Base-by-base conservation (phyloP, 2,113 vertebrate species). In the Scophthalmus maximus region DNA sequence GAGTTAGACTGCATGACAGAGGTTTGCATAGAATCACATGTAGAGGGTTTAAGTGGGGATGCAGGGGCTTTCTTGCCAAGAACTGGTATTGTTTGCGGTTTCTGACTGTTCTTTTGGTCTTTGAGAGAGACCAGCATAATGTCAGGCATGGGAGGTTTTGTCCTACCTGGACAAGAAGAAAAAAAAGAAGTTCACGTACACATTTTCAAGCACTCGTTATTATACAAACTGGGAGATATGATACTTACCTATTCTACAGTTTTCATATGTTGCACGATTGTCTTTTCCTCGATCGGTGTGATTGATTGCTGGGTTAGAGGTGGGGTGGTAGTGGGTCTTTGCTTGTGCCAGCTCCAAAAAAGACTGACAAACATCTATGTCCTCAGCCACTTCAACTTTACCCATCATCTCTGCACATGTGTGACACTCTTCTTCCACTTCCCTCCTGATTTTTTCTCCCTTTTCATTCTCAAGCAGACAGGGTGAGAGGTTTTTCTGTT, bases 171-270 rank as follows among this genome's bases (percentile, higher is more conserved):
- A 73, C 1, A 78, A 25, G 5, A 73, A 15, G 42, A 51, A 47
- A 10, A 51, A 29, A 29, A 17, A 30, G 7, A n/a, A 18, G 5
- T 56, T 68, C 20, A 55, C 2, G 29, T 22, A 42, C 1, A 18
- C 0, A 0, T n/a, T 30, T 71, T 53, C 30, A 51, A 44, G 23
- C 6, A 50, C 0, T 11, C 10, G 2, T 44, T 51, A 7, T 14
- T 30, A 50, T 11, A 47, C 11, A 56, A 1, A 38, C 17, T 30
- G 27, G 51, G 11, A 55, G 6, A 52, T 47, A 4, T 36, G 15
- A 46, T 20, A 61, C 68, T 61, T 63, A 86, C 87, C 69, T 40
- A 10, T 46, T 60, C 51, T n/a, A n/a, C n/a, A n/a, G n/a, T n/a
- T n/a, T n/a, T n/a, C n/a, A n/a, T n/a, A n/a, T n/a, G n/a, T n/a